Evolutionary conservation across 2,888 invertebrate genomes (phyloP), one percentile per base, ranked within the genome.

Genomic region (Leptopilina myrica): DNA sequence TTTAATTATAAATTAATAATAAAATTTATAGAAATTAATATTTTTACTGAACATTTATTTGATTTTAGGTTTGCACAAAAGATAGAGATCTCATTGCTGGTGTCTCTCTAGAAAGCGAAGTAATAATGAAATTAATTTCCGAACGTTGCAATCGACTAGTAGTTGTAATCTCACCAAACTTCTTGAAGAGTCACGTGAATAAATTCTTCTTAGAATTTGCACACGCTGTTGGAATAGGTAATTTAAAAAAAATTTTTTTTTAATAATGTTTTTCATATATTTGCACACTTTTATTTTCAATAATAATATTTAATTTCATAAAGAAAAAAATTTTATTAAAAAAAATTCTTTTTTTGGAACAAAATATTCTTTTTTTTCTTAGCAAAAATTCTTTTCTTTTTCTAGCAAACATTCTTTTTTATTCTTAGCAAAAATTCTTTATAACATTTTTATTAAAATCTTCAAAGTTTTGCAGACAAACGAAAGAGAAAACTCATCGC

Each of bases 121-220:
- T 95, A 0, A 93, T 97, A 9, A 94, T 96, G 78, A 93, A 93
- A 85, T 92, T 97, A 75, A 96, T 97, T 87, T 93, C 95, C 5
- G 94, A 96, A 86, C 93, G 97, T 46, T 98, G 98, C 89, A 94
- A 95, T 83, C 94, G 96, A 86, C 93, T 98, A 84, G 94, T 98
- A 80, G 95, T 96, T 0, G 94, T 98, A 78, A 92, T 97, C 84
- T 97, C 98, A 0, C 95, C 95, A 0, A 94, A 94, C 81, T 97
- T 97, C 91, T 92, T 96, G 3, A 92, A 93, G 84, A 97, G 96
- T 89, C 92, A 94, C 0, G 95, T 95, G 20, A 96, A 97, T 88
- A 94, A 94, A 77, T 98, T 96, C 92, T 96, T 96, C 87, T 93
- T 96, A 14, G 95, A 95, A 83, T 96, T 95, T 89, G 97, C 97